phyloP scores from a whole-genome alignment of 35 echinoderm and acorn worm genomes.

The Amphiura filiformis region DNA sequence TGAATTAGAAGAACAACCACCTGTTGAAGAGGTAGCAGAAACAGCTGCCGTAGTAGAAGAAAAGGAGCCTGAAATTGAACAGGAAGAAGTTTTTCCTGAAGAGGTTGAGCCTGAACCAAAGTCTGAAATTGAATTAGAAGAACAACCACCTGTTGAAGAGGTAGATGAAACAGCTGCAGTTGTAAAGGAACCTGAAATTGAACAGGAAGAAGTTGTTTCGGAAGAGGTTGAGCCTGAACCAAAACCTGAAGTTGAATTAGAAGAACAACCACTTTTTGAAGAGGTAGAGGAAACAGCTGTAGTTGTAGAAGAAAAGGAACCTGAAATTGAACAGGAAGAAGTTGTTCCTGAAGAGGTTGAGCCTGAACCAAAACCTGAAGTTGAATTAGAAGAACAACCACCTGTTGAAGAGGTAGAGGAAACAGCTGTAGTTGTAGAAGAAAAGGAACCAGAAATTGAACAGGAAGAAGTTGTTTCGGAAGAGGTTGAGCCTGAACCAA shows the following conservation, averaged over 20 bases:
- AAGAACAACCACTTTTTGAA: background rate
- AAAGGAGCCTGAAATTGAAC: constrained; percentile 17
- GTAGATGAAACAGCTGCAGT: background rate
- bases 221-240: constrained; percentile 27
- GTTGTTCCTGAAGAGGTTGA: constrained; percentile 2
- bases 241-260: constrained; percentile 1
- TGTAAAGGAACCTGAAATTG: background rate
- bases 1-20: constrained; percentile 22
- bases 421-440: constrained; percentile 5
- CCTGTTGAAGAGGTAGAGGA: constrained; percentile 5
- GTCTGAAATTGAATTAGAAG: constrained; percentile 11
- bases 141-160: background rate
- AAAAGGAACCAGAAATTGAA: background rate
- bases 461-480: background rate
- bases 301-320: constrained; percentile 18
- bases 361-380: constrained; percentile 21
- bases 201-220: background rate
- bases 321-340: background rate
- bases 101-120: constrained; percentile 18
- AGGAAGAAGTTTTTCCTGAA: constrained; percentile 22
- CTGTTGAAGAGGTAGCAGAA: background rate
- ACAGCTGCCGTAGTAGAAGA: background rate
- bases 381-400: background rate
- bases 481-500: background rate
- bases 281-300: background rate